phyloP scores from a whole-genome alignment of 1,140 invertebrate genomes.

The Drosophila gunungcola region DNA sequence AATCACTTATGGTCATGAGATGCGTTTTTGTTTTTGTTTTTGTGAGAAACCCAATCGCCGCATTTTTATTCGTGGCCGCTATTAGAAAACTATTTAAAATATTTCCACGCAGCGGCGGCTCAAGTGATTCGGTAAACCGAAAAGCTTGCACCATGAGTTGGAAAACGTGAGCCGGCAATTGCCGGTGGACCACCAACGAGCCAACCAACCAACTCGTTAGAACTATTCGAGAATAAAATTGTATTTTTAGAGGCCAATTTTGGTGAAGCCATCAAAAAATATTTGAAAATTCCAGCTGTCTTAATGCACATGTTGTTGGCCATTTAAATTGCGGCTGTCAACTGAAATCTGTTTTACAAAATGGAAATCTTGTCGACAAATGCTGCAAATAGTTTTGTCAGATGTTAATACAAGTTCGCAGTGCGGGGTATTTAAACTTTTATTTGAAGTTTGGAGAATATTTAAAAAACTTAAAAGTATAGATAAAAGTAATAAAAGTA shows the following conservation, averaged over 20 bases:
- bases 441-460: no score
- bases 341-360: constrained; percentile 66
- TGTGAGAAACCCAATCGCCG: constrained; percentile 19
- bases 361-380: constrained; percentile 68
- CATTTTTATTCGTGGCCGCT: constrained; percentile 66
- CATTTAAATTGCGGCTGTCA: constrained; percentile 73
- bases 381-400: constrained; percentile 56
- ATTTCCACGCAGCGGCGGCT: constrained; percentile 65
- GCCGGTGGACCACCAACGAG: constrained; percentile 65
- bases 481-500: no score
- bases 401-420: neutral
- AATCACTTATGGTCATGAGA: constrained; percentile 60
- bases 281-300: constrained; percentile 46
- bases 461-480: neutral
- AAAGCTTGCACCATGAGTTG: constrained; percentile 53
- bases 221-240: constrained; percentile 50
- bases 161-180: constrained; percentile 74
- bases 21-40: constrained; percentile 42
- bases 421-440: neutral
- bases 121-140: constrained; percentile 35
- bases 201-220: constrained; percentile 62
- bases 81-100: constrained; percentile 82
- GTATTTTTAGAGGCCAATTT: constrained; percentile 55
- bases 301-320: constrained; percentile 56
- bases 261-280: constrained; percentile 68